Evolutionary conservation across 2,888 invertebrate species (phyloP).

Genomic region (Caenorhabditis doughertyi): DNA sequence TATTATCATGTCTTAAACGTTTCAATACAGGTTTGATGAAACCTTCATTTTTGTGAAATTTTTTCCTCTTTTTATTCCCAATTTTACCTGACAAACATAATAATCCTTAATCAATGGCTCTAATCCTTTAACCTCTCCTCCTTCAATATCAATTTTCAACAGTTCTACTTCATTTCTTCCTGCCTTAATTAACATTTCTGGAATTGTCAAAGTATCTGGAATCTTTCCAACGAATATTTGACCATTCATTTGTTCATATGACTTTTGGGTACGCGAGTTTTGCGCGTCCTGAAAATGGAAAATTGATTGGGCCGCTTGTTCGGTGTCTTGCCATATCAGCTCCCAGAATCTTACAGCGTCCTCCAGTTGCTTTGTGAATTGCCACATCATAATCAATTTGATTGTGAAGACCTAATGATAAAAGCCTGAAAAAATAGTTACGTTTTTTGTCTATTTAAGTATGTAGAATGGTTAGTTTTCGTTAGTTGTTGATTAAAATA

Average conservation of each 20-base stretch:
- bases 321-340: conserved; percentile 43
- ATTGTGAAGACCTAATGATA: conserved; percentile 56
- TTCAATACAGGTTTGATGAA: too few relatives aligned
- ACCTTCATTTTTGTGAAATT: too few relatives aligned
- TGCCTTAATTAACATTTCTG: background rate
- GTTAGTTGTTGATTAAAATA: background rate
- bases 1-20: too few relatives aligned
- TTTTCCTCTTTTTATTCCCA: too few relatives aligned
- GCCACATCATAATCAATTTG: conserved; percentile 41
- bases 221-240: conserved; percentile 33
- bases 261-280: conserved; percentile 7
- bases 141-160: conserved; percentile 64
- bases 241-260: conserved; percentile 18
- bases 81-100: conserved; percentile 52
- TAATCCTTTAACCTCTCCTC: conserved; percentile 34
- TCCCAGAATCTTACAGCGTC: conserved; percentile 30
- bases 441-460: background rate
- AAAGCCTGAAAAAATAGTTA: conserved; percentile 20
- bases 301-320: background rate
- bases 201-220: conserved; percentile 26
- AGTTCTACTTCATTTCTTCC: conserved; percentile 43
- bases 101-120: conserved; percentile 45
- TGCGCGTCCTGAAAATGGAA: conserved; percentile 25
- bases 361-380: conserved; percentile 25
- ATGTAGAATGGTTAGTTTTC: background rate